phyloP scores from a whole-genome alignment of 2,113 vertebrate genomes.

The Cyanoramphus novaezelandiae region DNA sequence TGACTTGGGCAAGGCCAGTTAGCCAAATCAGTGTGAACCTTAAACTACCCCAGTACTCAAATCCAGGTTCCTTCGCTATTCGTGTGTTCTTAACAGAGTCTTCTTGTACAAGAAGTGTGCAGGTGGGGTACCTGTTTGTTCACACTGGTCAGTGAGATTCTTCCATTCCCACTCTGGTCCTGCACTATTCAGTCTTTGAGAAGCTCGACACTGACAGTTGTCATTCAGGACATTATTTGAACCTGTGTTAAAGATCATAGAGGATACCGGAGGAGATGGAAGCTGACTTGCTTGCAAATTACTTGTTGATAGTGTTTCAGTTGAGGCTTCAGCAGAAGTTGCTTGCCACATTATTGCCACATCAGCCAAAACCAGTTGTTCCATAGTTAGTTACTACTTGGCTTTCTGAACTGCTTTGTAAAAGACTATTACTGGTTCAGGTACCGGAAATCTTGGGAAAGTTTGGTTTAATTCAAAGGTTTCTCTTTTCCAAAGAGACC shows the following conservation, averaged over 20 bases:
- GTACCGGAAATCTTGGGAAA: background rate
- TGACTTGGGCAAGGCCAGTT: background rate
- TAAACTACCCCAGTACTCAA: background rate
- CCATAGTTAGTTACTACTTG: background rate
- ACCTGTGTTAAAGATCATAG: background rate
- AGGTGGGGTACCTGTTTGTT: background rate
- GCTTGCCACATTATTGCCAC: background rate
- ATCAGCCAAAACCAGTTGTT: background rate
- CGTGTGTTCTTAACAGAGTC: background rate
- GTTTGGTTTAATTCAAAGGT: background rate
- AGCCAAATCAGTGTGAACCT: background rate
- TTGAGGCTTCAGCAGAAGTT: background rate
- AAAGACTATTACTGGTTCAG: background rate
- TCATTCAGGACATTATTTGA: accelerated
- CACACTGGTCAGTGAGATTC: background rate
- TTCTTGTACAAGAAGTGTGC: background rate
- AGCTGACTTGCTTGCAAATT: background rate
- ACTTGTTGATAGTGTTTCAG: background rate
- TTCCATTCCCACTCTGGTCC: background rate
- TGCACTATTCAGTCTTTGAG: background rate
- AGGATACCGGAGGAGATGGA: background rate
- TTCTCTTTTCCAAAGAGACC: constrained; percentile 5
- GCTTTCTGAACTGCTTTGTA: background rate
- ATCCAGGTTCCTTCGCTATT: background rate
- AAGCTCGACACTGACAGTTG: background rate